phyloP scores from a whole-genome alignment of 2,113 vertebrate species.

The Lepisosteus oculatus region DNA sequence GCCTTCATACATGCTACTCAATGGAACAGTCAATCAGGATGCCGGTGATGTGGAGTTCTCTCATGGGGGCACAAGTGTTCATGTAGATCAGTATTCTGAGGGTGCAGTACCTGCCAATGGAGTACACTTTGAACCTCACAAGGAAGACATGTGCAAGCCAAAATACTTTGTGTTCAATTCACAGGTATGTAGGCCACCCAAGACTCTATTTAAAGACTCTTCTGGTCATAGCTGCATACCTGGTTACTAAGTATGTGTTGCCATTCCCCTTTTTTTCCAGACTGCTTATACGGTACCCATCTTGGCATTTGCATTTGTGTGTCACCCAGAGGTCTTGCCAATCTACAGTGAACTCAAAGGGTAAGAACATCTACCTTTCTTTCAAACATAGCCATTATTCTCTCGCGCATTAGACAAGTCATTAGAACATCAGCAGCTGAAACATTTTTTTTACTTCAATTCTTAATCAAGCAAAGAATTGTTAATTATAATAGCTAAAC shows the following conservation, averaged over 20 bases:
- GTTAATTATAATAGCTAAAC: no score
- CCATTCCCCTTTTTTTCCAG: slow-evolving; percentile 63
- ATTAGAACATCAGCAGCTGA: no score
- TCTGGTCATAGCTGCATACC: background rate
- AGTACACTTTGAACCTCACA: slow-evolving; percentile 66
- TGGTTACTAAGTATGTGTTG: background rate
- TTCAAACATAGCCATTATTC: no score
- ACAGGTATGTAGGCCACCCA: slow-evolving; percentile 66
- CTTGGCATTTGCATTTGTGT: slow-evolving; percentile 95
- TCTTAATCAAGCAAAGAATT: no score
- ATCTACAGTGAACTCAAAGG: slow-evolving; percentile 98
- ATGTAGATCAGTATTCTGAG: slow-evolving; percentile 46
- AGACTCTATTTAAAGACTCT: background rate
- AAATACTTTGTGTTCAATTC: slow-evolving; percentile 96
- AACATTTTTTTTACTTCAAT: no score
- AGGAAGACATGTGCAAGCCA: slow-evolving; percentile 79
- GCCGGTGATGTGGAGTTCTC: slow-evolving; percentile 73
- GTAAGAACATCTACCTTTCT: slow-evolving; percentile 59
- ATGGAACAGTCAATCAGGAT: slow-evolving; percentile 61
- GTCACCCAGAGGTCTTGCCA: slow-evolving; percentile 94
- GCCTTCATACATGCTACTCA: slow-evolving; percentile 53
- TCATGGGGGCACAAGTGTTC: slow-evolving; percentile 45
- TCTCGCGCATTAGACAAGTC: no score
- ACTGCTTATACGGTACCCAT: slow-evolving; percentile 96
- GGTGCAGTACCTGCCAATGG: slow-evolving; percentile 43